Evolutionary conservation across 1,140 invertebrate species (phyloP), one percentile per base, ranked within the genome.

Genomic region (Calliopsis andreniformis): DNA sequence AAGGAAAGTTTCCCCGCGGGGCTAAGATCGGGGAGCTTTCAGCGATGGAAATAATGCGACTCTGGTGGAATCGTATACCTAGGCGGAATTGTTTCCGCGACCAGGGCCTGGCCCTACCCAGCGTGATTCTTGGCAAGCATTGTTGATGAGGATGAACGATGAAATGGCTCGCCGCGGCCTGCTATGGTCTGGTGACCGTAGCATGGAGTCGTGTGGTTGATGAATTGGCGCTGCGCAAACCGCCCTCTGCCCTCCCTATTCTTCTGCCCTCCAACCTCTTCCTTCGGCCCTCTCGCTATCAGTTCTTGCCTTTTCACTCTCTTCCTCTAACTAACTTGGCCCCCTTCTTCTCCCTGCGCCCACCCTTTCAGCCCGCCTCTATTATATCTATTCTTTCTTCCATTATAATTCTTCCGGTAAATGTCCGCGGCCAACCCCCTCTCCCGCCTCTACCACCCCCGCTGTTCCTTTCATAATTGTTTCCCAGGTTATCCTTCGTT

Each of bases 101-200:
- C 73, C 64, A 72, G 78, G 64, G 56, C 10, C 63, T 7, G 30
- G 47, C 43, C 72, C 73, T 75, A 55, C 70, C 80, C 79, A 55
- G 66, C 66, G 58, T 69, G 82, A 86, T 84, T 87, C 82, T 85
- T 83, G 80, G 85, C 87, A 86, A 87, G 85, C 86, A 85, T 87
- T 87, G 83, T 87, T 87, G 87, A 88, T 87, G 87, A 87, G 85
- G 81, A 87, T 84, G 87, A 89, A 89, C 87, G 86, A 87, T 84
- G 84, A 84, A 87, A 86, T 80, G 85, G 78, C 81, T 72, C 73
- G 67, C 68, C 78, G 70, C 55, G 78, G 71, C 83, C 83, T 58
- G 82, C 80, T 55, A 68, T n/a, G 79, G 67, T 80, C 35, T 39
- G 35, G 35, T 68, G 71, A 45, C 64, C 51, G 58, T 64, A 59